Evolutionary conservation across 2,888 invertebrate genomes (phyloP).

Genomic region (Pseudococcus jackbeardsleyi): DNA sequence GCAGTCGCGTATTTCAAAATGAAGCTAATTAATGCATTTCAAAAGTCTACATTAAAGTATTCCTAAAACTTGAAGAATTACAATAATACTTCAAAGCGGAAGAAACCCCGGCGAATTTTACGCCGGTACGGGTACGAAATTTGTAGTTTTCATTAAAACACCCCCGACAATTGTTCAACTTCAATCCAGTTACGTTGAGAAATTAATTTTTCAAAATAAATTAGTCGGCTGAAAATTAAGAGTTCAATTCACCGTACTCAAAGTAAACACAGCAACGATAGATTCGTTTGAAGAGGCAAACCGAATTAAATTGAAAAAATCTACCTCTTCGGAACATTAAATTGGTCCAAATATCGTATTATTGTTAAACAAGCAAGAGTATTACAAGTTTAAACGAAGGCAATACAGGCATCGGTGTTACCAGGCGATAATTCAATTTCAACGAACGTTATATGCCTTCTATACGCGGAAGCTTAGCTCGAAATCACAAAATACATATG

Average conservation of each 20-base stretch:
- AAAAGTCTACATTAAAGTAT: conserved; percentile 22
- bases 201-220: no score
- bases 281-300: not conserved
- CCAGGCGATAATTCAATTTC: conserved; percentile 35
- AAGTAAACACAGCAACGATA: no score
- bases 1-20: not conserved
- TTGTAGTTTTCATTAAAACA: not conserved
- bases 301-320: conserved; percentile 3
- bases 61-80: conserved; percentile 1
- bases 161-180: not conserved
- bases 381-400: conserved; percentile 8
- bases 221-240: no score
- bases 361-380: not conserved
- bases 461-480: not conserved
- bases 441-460: conserved; percentile 32
- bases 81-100: conserved; percentile 20
- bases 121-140: not conserved
- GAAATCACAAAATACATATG: not conserved
- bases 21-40: conserved; percentile 42
- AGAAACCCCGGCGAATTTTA: not conserved
- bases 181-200: no score
- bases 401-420: not conserved
- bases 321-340: not conserved
- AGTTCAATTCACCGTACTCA: no score
- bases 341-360: not conserved